These are phyloP conservation scores for Odocoileus virginianus DNA, from an alignment of 2,113 vertebrate genomes.

Conservation along the genomic window DNA sequence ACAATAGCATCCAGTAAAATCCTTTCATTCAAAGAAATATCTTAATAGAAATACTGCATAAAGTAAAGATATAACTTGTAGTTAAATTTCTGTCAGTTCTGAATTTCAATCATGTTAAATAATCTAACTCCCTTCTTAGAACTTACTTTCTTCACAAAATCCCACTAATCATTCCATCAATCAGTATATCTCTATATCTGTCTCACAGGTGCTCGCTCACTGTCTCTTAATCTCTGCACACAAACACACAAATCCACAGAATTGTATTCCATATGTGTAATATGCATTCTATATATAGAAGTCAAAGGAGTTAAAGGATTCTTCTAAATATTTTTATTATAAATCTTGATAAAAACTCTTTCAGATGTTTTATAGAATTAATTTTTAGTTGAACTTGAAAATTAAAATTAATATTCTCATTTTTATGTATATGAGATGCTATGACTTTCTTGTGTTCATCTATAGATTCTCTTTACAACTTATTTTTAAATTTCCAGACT, in stretches of 20 bases:
- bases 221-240: neutral
- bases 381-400: conserved; percentile 36
- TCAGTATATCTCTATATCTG: neutral
- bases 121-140: conserved; percentile 24
- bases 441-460: neutral
- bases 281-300: conserved; percentile 6
- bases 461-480: conserved; percentile 38
- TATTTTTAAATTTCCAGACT: conserved; percentile 37
- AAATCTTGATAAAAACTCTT: conserved; percentile 10
- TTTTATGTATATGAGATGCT: conserved; percentile 19
- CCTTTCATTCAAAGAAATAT: conserved; percentile 14
- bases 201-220: neutral
- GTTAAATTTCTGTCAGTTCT: conserved; percentile 33
- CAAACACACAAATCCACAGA: neutral
- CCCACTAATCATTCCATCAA: neutral
- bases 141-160: conserved; percentile 22
- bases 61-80: neutral
- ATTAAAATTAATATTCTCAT: neutral
- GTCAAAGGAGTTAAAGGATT: neutral
- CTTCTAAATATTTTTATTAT: neutral
- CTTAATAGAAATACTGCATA: neutral
- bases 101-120: conserved; percentile 2
- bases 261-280: neutral
- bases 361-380: conserved; percentile 10
- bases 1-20: neutral